These are phyloP conservation scores for Dicyrtomina minuta DNA, from an alignment of 2,888 invertebrate genomes.

Conservation along the genomic window DNA sequence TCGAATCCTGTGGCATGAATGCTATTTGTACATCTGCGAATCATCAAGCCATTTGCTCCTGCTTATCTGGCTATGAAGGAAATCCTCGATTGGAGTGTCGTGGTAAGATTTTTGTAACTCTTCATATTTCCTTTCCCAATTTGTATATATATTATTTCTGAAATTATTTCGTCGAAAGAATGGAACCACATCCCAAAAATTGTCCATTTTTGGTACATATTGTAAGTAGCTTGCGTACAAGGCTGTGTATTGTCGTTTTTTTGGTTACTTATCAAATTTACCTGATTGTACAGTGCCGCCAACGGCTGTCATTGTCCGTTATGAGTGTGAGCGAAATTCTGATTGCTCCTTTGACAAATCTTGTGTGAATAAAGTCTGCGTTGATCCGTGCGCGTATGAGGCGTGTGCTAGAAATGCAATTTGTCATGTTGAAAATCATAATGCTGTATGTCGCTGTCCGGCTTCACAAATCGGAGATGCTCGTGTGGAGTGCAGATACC, in stretches of 20 bases:
- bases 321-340: conserved; percentile 73
- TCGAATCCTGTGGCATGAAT: conserved; percentile 77
- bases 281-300: not conserved
- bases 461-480: conserved; percentile 74
- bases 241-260: not conserved
- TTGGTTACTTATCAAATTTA: not conserved
- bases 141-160: not conserved
- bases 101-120: conserved; percentile 37
- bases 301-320: no score
- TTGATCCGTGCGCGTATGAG: conserved; percentile 70
- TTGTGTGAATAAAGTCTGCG: conserved; percentile 74
- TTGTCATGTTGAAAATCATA: conserved; percentile 75
- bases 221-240: not conserved
- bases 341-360: conserved; percentile 75
- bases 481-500: conserved; percentile 65
- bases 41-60: conserved; percentile 76
- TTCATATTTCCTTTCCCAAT: not conserved
- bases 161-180: not conserved
- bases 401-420: conserved; percentile 78
- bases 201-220: not conserved
- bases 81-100: conserved; percentile 49
- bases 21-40: conserved; percentile 75
- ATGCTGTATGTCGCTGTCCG: conserved; percentile 78
- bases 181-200: not conserved
- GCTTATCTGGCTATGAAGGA: conserved; percentile 68